Evolutionary conservation across 2,797 vertebrate species (phyloP), one percentile per base, ranked within the genome.

Genomic region (Chrosomus eos): DNA sequence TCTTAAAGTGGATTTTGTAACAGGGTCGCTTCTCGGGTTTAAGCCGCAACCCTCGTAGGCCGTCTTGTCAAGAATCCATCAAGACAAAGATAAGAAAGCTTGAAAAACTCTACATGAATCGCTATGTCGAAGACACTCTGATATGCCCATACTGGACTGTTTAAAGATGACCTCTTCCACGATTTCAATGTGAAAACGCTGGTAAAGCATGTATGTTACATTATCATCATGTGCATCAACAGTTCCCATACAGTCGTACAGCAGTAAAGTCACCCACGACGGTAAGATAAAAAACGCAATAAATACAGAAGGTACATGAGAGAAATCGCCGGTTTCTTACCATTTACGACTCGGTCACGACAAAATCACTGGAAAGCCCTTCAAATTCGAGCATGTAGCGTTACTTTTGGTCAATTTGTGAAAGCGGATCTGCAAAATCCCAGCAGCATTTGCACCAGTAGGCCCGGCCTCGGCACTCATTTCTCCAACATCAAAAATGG

Each of bases 381-480:
- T 89, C 85, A 91, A 81, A 90, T 60, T 89, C 89, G 90, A 89
- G 89, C 92, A 90, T 91, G 89, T 90, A 91, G 92, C 94, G 92
- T 91, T 92, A 90, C 87, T 92, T 94, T 94, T 89, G 86, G 87
- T 93, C 92, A 90, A 90, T 94, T 93, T 93, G 92, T 94, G 94
- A 91, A 91, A 92, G 93, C 93, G 92, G 92, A 92, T 93, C 91
- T 94, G 93, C 92, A 93, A 92, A 94, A 94, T 94, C 94, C 93
- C 92, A 91, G 94, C 93, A 88, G 93, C 93, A 91, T 94, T 88
- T 86, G 64, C 85, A 89, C 90, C 91, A 87, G 91, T 92, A 96
- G 95, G 95, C 95, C 95, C 51, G 92, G 92, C 91, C 93, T 89
- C 88, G 82, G 89, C 92, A 92, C 93, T 95, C 95, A 96, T 96